Conservation (phyloP, 2,797 vertebrate genomes). For the Poeciliopsis infans region DNA sequence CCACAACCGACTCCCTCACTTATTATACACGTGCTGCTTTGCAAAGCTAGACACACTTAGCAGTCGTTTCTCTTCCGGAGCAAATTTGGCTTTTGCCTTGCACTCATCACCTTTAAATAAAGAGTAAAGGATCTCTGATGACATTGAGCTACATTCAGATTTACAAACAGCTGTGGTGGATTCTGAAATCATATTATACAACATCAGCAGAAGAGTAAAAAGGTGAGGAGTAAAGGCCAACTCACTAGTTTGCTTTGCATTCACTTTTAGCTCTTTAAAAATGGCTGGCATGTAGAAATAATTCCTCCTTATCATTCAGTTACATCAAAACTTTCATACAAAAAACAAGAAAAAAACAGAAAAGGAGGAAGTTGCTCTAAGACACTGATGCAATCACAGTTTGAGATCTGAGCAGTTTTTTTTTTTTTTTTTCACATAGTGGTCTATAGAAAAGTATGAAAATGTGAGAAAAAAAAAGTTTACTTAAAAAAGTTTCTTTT, state of each 20-base stretch:
- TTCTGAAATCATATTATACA: constrained; percentile 30
- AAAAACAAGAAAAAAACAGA: constrained; percentile 10
- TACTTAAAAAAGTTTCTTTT: constrained; percentile 49
- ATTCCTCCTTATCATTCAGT: constrained; percentile 20
- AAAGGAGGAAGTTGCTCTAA: constrained; percentile 30
- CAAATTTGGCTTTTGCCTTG: constrained; percentile 36
- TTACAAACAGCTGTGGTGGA: constrained; percentile 49
- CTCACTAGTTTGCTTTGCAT: constrained; percentile 19
- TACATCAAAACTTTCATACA: constrained; percentile 12
- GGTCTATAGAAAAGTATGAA: constrained; percentile 67
- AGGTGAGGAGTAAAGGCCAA: constrained; percentile 3
- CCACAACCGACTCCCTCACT: constrained; percentile 44
- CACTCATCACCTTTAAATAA: constrained; percentile 44
- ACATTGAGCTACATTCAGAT: constrained; percentile 77
- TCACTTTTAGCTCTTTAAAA: constrained; percentile 28
- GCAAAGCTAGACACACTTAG: constrained; percentile 35
- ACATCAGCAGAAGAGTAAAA: constrained; percentile 5
- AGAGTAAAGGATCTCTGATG: constrained; percentile 39
- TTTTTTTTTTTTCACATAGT: constrained; percentile 22
- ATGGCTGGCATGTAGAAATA: constrained; percentile 14
- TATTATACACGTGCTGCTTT: constrained; percentile 52
- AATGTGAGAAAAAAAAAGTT: constrained; percentile 57
- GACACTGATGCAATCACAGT: constrained; percentile 69
- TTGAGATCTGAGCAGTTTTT: constrained; percentile 52
- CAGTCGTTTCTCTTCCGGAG: constrained; percentile 40